phyloP scores from a whole-genome alignment of 2,797 vertebrate species.

The Gymnothorax reevesii region DNA sequence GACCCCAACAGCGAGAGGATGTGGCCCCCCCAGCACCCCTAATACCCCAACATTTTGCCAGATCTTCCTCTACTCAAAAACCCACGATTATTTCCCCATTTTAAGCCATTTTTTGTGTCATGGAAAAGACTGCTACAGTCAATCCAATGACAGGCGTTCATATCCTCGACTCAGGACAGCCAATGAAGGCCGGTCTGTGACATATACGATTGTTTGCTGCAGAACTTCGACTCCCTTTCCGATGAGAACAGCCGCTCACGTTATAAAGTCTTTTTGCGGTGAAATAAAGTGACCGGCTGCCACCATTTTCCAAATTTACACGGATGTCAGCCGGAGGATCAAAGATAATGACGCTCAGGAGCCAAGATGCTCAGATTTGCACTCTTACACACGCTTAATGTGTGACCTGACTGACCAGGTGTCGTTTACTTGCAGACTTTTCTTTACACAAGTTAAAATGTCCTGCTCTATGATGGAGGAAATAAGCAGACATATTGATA shows the following conservation, averaged over 20 bases:
- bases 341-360: background rate
- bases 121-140: background rate
- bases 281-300: background rate
- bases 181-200: background rate
- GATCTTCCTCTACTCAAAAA: background rate
- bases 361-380: background rate
- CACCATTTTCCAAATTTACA: background rate
- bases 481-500: background rate
- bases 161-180: background rate
- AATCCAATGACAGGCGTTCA: background rate
- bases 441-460: slow-evolving; percentile 8
- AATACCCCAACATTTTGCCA: background rate
- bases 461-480: slow-evolving; percentile 5
- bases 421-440: background rate
- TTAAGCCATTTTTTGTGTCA: background rate
- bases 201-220: background rate
- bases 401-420: background rate
- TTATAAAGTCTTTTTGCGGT: background rate
- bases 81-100: background rate
- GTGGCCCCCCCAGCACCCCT: background rate
- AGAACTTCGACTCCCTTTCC: background rate
- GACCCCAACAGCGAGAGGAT: background rate
- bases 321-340: background rate
- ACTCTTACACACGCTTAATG: background rate
- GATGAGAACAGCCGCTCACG: background rate